Percentiles rank a stretch among this genome's conserved stretches.
These are phyloP conservation scores for Herpailurus yagouaroundi DNA, from an alignment of 2,113 vertebrate genomes.

Conservation along the genomic window DNA sequence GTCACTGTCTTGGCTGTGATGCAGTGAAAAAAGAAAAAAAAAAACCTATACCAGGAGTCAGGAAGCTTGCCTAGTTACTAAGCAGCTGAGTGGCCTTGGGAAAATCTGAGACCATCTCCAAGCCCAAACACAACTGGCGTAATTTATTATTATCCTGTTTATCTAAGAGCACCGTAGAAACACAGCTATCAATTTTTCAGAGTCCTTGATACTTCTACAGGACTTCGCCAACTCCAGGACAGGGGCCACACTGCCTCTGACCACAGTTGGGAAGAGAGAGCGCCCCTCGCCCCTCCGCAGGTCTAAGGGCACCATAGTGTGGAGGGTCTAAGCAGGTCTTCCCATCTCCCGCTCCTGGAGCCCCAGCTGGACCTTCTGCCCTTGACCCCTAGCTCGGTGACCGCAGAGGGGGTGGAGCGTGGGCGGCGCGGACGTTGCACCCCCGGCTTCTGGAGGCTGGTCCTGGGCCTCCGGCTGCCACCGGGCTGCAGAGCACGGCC, in stretches of 20 bases:
- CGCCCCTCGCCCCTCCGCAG: neutral
- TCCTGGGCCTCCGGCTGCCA: neutral
- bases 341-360: neutral
- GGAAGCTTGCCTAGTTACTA: neutral
- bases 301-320: neutral
- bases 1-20: neutral
- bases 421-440: neutral
- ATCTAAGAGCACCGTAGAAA: neutral
- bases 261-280: neutral
- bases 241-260: neutral
- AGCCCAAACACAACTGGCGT: neutral
- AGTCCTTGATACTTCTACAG: conserved; percentile 31
- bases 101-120: conserved; percentile 21
- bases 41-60: neutral
- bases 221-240: neutral
- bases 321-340: neutral
- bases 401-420: rapidly evolving
- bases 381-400: neutral
- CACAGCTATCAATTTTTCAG: neutral
- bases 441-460: neutral
- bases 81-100: conserved; percentile 38
- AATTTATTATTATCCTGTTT: conserved; percentile 46
- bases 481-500: neutral
- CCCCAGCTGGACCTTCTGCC: neutral
- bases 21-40: neutral